phyloP scores from a whole-genome alignment of 2,888 invertebrate genomes.

The Callyntrura guangdongensis region DNA sequence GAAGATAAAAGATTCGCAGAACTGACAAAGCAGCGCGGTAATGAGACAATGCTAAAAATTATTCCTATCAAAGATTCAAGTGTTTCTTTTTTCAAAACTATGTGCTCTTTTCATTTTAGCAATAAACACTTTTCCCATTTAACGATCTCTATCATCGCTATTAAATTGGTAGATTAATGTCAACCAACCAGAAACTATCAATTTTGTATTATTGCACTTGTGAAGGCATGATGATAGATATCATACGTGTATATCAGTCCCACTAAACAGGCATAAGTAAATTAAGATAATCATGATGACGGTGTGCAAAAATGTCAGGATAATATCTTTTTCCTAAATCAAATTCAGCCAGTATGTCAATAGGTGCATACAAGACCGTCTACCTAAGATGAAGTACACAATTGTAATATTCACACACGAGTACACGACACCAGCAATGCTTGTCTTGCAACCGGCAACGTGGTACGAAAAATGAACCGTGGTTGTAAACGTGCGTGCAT shows the following conservation, averaged over 20 bases:
- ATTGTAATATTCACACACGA: not conserved
- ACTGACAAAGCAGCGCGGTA: conserved; percentile 30
- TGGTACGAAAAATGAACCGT: not conserved
- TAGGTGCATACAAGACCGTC: not conserved
- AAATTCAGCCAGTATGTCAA: conserved; percentile 52
- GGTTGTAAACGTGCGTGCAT: not conserved
- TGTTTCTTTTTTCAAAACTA: conserved; percentile 12
- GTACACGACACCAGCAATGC: not conserved
- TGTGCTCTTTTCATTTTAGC: not conserved
- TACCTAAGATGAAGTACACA: not conserved
- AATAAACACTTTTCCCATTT: conserved; percentile 7
- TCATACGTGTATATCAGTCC: not conserved
- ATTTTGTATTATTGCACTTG: not conserved
- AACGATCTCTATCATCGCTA: conserved; percentile 38
- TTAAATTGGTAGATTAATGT: conserved; percentile 58
- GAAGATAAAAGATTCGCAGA: conserved; percentile 47
- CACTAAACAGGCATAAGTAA: conserved; percentile 31
- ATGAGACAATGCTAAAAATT: conserved; percentile 62
- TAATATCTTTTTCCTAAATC: conserved; percentile 58
- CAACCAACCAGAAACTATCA: conserved; percentile 40
- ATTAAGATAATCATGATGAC: conserved; percentile 61
- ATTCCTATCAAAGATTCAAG: conserved; percentile 13
- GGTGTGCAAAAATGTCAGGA: conserved; percentile 60
- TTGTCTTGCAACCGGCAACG: no score
- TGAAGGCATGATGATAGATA: not conserved